Base-by-base conservation (phyloP, 2,113 vertebrate genomes). In the Cyphomyrus discorhynchus region DNA sequence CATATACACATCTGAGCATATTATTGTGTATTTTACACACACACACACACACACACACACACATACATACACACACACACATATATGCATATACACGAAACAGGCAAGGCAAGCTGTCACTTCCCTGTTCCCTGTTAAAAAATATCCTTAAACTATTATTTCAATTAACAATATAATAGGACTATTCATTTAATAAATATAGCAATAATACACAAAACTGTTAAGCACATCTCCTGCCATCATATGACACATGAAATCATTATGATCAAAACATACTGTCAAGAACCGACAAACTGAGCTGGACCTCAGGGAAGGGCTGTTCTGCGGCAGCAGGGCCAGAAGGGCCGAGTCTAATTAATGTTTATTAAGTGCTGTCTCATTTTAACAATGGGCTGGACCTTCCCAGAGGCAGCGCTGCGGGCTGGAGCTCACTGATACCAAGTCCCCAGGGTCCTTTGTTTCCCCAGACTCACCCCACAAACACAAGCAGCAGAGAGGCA, bases 351-450 rank as follows among this genome's bases (percentile, higher is more conserved):
- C 95, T 97, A 96, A 97, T 98, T 97, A 97, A 95, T 94, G 94
- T 94, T 96, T 95, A 97, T 97, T 97, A 96, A 97, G 96, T 96
- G 96, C 95, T 94, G 86, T 93, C 94, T 96, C 95, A 93, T 94
- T 92, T 92, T 95, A 95, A 97, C 96, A 96, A 97, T 96, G 96
- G 95, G 94, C 95, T 95, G 95, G 95, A n/a, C 95, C 95, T 94
- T 95, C 95, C 96, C 94, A 88, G 91, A 93, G 95, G 96, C 95
- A 95, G 95, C 93, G 94, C 94, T 94, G 94, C 93, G 95, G 94
- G 94, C 94, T 94, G 94, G 93, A 94, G 49, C 94, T 95, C 95
- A 96, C 95, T 96, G 97, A 98, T 98, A 98, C 93, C 93, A 94
- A 95, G 94, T 95, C 97, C 96, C 96, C 53, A 91, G 58, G 94